Base-by-base conservation (phyloP, 2,113 vertebrate genomes). In the Globicephala melas region DNA sequence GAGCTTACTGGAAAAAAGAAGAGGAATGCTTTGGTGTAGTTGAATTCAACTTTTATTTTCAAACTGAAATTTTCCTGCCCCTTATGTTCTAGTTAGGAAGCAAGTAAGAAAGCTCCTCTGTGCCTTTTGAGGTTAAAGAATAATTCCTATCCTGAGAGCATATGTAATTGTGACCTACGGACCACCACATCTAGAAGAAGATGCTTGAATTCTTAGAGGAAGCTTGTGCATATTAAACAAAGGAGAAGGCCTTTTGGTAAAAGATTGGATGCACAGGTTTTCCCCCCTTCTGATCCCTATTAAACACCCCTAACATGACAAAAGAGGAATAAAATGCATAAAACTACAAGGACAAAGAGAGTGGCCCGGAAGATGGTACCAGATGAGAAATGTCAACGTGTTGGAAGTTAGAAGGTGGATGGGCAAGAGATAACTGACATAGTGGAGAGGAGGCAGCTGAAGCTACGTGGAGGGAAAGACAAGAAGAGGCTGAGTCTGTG, bases 31-130 rank as follows among this genome's bases (percentile, higher is more conserved):
- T 62, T 70, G 33, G 9, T 91, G 23, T 53, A 60, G 36, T 95
- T 94, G 20, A 95, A 38, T 76, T 86, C 33, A 85, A 63, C 33
- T 87, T 21, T 96, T 92, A 71, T 90, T 94, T 96, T 86, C 38
- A 91, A 96, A 55, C n/a, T 84, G 18, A 55, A 95, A 36, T 62
- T 83, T 95, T 95, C 50, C 33, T 62, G 28, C 58, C 6, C 31
- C 13, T 55, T 18, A 36, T 62, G 3, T 89, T 86, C 18, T 63
- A 87, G 1, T 4, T 26, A 89, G 23, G 28, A 92, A 86, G 23
- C 7, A 65, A 88, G 26, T 36, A 36, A 82, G 60, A 96, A 62
- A 89, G 21, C 14, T 91, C 13, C n/a, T 86, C 36, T 89, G 6
- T 58, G 15, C 1, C 12, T 68, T 36, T 60, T 63, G n/a, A 4